These are phyloP conservation scores for Rafetus swinhoei DNA, from an alignment of 2,113 vertebrate genomes.

Conservation along the genomic window DNA sequence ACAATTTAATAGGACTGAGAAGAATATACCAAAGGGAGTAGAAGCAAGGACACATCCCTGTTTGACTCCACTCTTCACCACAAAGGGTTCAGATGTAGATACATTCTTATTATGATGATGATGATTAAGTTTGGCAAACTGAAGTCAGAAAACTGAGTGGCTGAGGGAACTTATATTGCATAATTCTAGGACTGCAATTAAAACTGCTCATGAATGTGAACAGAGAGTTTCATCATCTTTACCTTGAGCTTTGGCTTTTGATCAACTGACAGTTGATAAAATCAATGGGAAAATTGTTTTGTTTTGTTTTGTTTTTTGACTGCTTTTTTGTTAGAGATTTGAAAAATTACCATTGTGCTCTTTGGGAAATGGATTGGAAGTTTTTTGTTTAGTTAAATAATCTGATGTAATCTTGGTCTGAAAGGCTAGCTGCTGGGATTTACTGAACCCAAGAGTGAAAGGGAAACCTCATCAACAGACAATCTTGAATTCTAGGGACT, in stretches of 20 bases:
- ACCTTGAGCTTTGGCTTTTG: neutral
- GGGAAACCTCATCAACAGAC: neutral
- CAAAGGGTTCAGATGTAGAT: no score
- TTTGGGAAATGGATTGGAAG: constrained; percentile 21
- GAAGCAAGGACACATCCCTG: no score
- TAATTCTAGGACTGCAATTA: neutral
- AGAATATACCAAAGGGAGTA: no score
- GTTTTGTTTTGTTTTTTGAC: no score
- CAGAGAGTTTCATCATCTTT: neutral
- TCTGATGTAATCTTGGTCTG: neutral
- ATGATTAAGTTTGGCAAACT: constrained; percentile 21
- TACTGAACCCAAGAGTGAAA: constrained; percentile 15
- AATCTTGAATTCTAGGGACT: neutral
- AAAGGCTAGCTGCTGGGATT: constrained; percentile 18
- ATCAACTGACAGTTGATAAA: neutral
- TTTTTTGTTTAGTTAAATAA: constrained; percentile 44
- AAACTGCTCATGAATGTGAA: no score
- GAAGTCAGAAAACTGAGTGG: constrained; percentile 20
- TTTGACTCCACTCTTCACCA: no score
- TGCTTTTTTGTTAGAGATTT: no score
- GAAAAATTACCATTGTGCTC: constrained; percentile 3
- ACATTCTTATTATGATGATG: no score
- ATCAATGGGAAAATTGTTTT: neutral
- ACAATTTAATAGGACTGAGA: no score
- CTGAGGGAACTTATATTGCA: neutral